Base-by-base conservation (phyloP, 1,140 invertebrate genomes). In the Drosophila bipectinata region DNA sequence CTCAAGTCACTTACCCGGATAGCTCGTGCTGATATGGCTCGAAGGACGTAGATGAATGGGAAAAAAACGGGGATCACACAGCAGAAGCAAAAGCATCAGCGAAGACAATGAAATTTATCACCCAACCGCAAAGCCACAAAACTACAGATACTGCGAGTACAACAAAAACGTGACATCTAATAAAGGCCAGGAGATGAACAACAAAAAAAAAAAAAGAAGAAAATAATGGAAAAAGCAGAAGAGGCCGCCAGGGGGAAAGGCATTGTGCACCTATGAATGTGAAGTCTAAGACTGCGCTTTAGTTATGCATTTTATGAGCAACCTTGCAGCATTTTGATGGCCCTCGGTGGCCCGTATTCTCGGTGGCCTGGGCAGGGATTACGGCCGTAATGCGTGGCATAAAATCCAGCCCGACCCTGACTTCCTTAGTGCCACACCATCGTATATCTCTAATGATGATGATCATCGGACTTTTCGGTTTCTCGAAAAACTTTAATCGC, bases 91-190 rank as follows among this genome's bases (percentile, higher is more conserved):
- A 41, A 37, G 63, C 55, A 39, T 61, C 57, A 54, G 58, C 55
- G 59, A 74, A 79, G 71, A 62, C 61, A 67, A 68, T 64, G 77
- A 75, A 78, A 89, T 85, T 82, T 85, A 85, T 89, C 78, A 77
- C 73, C 67, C 71, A 49, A 77, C 75, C 73, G 71, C 69, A 85
- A 73, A 44, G 56, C 76, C 73, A 74, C 67, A 71, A 73, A 79
- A 68, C 56, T 56, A 51, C 69, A 62, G 45, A 67, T 28, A 56
- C 48, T 21, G 44, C 47, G 41, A 44, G 14, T 44, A 56, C 52
- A 63, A 73, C 61, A 76, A 59, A 57, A 72, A 74, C 51, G 66
- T 76, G 75, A 73, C 78, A 68, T 84, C 74, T 74, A 73, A 83
- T 85, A 69, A 71, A 51, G 71, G 44, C 51, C 58, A 56, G 9